A percentile compares a stretch with the other conserved stretches of the same genome.
Conservation (phyloP, 2,888 invertebrate species). For the Rhagium mordax region DNA sequence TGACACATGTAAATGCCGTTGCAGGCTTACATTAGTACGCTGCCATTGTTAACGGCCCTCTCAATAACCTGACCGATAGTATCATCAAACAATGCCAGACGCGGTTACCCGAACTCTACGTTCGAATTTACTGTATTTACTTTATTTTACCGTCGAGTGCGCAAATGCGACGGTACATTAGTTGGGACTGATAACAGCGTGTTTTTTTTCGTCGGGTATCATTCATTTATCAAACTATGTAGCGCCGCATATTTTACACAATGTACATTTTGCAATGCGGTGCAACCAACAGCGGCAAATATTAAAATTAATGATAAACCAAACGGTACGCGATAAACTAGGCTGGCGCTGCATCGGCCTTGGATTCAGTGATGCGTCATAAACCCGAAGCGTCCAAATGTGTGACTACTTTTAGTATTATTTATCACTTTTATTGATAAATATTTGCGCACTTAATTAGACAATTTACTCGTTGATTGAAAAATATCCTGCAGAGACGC, state of each 20-base stretch:
- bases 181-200: constrained; percentile 37
- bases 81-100: constrained; percentile 68
- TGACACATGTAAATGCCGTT: constrained; percentile 62
- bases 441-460: too few species aligned
- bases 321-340: constrained; percentile 17
- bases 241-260: not conserved
- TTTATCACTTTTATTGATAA: too few species aligned
- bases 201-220: constrained; percentile 35
- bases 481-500: too few species aligned
- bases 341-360: not conserved
- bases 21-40: constrained; percentile 59
- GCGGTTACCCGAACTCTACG: constrained; percentile 63
- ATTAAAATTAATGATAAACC: constrained; percentile 48
- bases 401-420: too few species aligned
- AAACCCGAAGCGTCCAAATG: too few species aligned
- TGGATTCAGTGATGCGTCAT: too few species aligned
- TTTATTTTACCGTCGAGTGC: constrained; percentile 60
- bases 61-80: constrained; percentile 65
- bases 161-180: constrained; percentile 43
- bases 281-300: constrained; percentile 40
- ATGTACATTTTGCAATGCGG: constrained; percentile 36
- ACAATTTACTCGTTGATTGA: too few species aligned
- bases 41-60: constrained; percentile 63
- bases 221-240: constrained; percentile 46
- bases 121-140: constrained; percentile 63